Evolutionary conservation across 2,888 invertebrate genomes (phyloP), one percentile per base, ranked within the genome.

Genomic region (Pristionchus fissidentatus): DNA sequence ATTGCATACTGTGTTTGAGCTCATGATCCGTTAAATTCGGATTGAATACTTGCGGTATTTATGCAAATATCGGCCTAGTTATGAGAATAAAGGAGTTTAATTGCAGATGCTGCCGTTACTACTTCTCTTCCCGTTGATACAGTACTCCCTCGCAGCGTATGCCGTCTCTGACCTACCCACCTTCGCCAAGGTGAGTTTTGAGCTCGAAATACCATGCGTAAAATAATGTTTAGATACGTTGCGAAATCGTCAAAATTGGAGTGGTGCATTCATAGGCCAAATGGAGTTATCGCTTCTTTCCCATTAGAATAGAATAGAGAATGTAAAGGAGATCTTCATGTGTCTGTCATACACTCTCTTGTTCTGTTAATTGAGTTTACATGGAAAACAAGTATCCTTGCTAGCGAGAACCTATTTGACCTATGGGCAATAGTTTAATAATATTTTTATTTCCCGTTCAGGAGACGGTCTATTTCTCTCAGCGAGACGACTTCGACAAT

Each of bases 391-490:
- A n/a, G n/a, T n/a, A n/a, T n/a, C n/a, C n/a, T n/a, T n/a, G n/a
- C n/a, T n/a, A n/a, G n/a, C n/a, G n/a, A n/a, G n/a, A n/a, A n/a
- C n/a, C n/a, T n/a, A n/a, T n/a, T n/a, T n/a, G n/a, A n/a, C n/a
- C n/a, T n/a, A n/a, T n/a, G n/a, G n/a, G n/a, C n/a, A n/a, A n/a
- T n/a, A n/a, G n/a, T n/a, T n/a, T n/a, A n/a, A n/a, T n/a, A n/a
- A n/a, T n/a, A n/a, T n/a, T n/a, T n/a, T n/a, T n/a, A n/a, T n/a
- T n/a, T n/a, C n/a, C n/a, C n/a, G n/a, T n/a, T n/a, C 26, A 77
- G 75, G 49, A 46, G 35, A 13, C 32, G 32, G 75, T 77, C 29
- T 77, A 77, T 41, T 49, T 77, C 46, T 77, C 75, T 49, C 49
- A 77, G 32, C 49, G 75, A 32, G 75, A 77, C 22, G 75, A 77